Base-by-base conservation (phyloP, 1,140 invertebrate genomes). In the Heliconius congener region DNA sequence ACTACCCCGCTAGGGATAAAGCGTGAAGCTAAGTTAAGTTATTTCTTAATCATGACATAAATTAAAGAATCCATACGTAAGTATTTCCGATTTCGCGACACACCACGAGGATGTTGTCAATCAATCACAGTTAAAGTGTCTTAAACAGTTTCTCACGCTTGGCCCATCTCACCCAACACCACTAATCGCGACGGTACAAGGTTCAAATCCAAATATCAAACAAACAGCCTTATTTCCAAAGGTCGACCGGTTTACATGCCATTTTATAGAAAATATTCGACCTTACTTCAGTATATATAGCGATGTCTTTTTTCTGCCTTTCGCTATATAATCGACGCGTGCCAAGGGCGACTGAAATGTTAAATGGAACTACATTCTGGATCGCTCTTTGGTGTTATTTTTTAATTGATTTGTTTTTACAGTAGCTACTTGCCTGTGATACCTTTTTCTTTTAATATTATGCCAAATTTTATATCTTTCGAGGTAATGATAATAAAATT, bases 271-370 rank as follows among this genome's bases (percentile, higher is more conserved):
- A 66, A 66, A 66, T 30, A 66, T 66, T 66, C 60, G 60, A 66
- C 60, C 60, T 66, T 66, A 66, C 60, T 30, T 9, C 1, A 13
- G 11, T 18, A 66, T 27, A 27, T 66, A 66, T 66, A 66, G 27
- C 13, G 27, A 5, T 72, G 34, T 11, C 0, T 73, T 80, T 80
- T 84, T 82, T 79, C 74, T 78, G 76, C 82, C 82, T 84, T 85
- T 85, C 84, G 77, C 82, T 82, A 75, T 78, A 82, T 84, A 84
- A 82, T 74, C 81, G 82, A 81, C 84, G 76, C 82, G 80, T 80
- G 83, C 84, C 81, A 85, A 85, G 84, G 84, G 84, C 76, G 84
- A 81, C 78, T 30, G 76, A 76, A 80, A 82, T 82, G 73, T 39
- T 78, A 73, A 78, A 77, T 76, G 39, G 23, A 66, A 66, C 27